Evolutionary conservation across 2,888 invertebrate genomes (phyloP).

Genomic region (Pycnomerus fuliginosus): DNA sequence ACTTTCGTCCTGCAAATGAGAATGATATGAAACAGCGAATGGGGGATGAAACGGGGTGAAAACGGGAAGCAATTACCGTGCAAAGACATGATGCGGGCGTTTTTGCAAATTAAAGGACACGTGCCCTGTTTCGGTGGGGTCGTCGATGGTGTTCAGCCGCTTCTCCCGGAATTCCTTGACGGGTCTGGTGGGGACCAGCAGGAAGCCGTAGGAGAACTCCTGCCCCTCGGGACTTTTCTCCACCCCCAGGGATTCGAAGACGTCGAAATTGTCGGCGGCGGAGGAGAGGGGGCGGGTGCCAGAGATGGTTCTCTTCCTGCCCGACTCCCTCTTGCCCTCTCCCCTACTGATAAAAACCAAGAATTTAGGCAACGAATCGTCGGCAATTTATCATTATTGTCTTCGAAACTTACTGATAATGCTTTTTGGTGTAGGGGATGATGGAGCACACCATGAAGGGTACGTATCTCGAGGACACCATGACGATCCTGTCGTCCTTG

Average conservation of each 20-base stretch:
- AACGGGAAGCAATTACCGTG: constrained; percentile 53
- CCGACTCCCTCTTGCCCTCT: constrained; percentile 44
- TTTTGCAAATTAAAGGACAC: constrained; percentile 21
- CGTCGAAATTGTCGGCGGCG: constrained; percentile 80
- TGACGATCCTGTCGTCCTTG: constrained; percentile 77
- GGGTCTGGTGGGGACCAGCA: constrained; percentile 72
- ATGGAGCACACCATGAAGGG: constrained; percentile 87
- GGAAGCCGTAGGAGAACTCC: constrained; percentile 87
- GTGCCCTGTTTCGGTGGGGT: constrained; percentile 40
- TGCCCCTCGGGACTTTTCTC: constrained; percentile 78
- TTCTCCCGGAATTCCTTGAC: constrained; percentile 54
- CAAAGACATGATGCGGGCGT: constrained; percentile 57
- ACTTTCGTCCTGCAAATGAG: constrained; percentile 79
- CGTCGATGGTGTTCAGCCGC: constrained; percentile 48
- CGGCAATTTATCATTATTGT: no score
- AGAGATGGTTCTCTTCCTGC: constrained; percentile 77
- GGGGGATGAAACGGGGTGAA: constrained; percentile 3
- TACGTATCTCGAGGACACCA: constrained; percentile 74
- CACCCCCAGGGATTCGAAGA: constrained; percentile 81
- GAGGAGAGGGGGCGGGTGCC: constrained; percentile 81
- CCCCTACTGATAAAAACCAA: no score
- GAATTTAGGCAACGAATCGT: no score
- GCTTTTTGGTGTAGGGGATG: constrained; percentile 70
- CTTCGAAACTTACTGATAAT: no score
- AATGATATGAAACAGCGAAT: constrained; percentile 54